Percentiles rank a stretch among this genome's conserved stretches.
Evolutionary conservation across 2,797 vertebrate genomes (phyloP).

Genomic region (Epinephelus coioides): DNA sequence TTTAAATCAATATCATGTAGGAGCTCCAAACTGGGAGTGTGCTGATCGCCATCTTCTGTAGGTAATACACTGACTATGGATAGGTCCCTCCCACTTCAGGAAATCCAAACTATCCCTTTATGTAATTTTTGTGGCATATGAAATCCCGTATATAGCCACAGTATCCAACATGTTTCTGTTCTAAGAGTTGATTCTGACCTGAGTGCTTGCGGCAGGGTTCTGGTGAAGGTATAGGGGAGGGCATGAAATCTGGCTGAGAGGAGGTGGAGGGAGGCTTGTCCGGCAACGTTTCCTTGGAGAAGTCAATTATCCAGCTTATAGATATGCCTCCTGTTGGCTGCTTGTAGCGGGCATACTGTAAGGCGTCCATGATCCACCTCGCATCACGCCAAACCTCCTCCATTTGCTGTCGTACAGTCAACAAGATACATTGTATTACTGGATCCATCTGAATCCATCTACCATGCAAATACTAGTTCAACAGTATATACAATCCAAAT

Average conservation of each 20-base stretch:
- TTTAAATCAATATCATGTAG: too few relatives aligned
- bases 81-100: too few relatives aligned
- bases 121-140: neutral
- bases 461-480: neutral
- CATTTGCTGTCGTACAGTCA: conserved; percentile 88
- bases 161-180: neutral
- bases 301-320: conserved; percentile 89
- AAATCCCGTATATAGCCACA: neutral
- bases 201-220: conserved; percentile 87
- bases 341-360: conserved; percentile 94
- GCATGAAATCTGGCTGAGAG: conserved; percentile 89
- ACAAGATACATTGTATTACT: neutral
- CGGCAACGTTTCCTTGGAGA: conserved; percentile 78
- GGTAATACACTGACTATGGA: too few relatives aligned
- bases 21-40: too few relatives aligned
- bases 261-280: conserved; percentile 86
- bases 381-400: conserved; percentile 94
- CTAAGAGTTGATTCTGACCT: conserved; percentile 75
- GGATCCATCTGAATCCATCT: neutral
- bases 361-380: conserved; percentile 94
- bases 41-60: too few relatives aligned
- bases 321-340: conserved; percentile 90
- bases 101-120: too few relatives aligned
- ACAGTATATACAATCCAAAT: neutral
- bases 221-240: conserved; percentile 90